Evolutionary conservation across 2,888 invertebrate genomes (phyloP), one percentile per base, ranked within the genome.

Genomic region (Carterocephalus palaemon): DNA sequence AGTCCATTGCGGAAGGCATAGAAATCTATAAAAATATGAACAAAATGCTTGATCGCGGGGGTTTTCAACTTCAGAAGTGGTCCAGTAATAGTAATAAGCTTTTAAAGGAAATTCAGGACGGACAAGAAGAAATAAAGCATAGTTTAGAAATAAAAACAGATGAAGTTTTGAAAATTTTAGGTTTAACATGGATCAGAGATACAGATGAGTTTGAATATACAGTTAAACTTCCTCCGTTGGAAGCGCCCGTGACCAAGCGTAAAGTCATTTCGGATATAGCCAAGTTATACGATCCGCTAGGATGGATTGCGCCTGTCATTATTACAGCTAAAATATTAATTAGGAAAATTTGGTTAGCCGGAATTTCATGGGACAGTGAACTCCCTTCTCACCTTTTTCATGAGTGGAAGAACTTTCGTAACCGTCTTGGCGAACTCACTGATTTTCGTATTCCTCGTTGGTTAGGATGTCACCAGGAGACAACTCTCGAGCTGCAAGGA

Each of bases 271-370:
- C 37, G 3, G 37, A 37, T n/a, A 28, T 28, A 6, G 17, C 38
- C 7, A n/a, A 13, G 1, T 19, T 29, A 9, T 38, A 10, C 9
- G 38, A 38, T n/a, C 38, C 38, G 0, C 12, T 65, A 1, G 64
- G 64, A 1, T 67, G 62, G 63, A 29, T 62, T 1, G 57, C 62
- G 0, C 64, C 62, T 0, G 22, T 20, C 1, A 49, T 62, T 1
- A 47, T 62, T 7, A 33, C 12, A 6, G 56, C 61, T 0, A 62
- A 62, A 20, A 36, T 60, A 4, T 53, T 60, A 3, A 62, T 64
- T 4, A 59, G 62, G 38, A 53, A 48, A 17, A 23, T 65, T 1
- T 65, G 65, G 62, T 10, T 59, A 6, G 13, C 52, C 1, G 59
- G 60, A 2, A 23, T 53, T 12, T 46, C 10, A 0, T 64, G 64